Conservation (phyloP, 2,113 vertebrate genomes). For the Rostratula benghalensis region DNA sequence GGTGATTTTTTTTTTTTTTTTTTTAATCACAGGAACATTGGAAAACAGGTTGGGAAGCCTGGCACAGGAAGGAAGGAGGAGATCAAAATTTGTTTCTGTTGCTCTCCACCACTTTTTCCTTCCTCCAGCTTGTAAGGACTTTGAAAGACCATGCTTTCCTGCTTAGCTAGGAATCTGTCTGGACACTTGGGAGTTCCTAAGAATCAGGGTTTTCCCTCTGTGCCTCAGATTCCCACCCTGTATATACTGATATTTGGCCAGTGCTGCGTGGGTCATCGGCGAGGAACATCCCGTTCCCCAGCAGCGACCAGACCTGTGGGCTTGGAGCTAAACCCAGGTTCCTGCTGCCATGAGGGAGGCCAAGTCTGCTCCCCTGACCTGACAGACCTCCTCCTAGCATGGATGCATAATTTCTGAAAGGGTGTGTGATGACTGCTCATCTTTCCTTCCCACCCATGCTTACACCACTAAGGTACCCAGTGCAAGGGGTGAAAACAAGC, state of each 20-base stretch:
- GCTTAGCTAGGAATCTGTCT: neutral
- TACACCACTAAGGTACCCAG: too few species aligned
- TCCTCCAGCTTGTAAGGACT: neutral
- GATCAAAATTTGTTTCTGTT: neutral
- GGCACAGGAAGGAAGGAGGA: neutral
- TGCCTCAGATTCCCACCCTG: neutral
- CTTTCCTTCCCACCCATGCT: neutral
- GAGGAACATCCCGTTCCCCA: rapidly evolving
- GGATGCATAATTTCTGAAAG: too few species aligned
- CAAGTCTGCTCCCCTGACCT: neutral
- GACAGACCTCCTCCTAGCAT: neutral
- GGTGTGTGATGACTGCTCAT: too few species aligned
- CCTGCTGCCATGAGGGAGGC: neutral
- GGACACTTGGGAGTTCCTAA: neutral
- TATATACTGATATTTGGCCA: neutral
- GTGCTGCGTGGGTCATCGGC: neutral
- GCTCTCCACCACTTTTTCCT: neutral
- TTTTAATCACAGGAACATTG: neutral
- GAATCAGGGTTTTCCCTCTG: neutral
- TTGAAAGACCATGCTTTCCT: neutral
- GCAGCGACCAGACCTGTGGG: too few species aligned
- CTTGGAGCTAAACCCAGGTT: neutral
- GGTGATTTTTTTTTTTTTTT: too few species aligned
- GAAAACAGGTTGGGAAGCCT: neutral
- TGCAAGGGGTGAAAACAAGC: neutral